Evolutionary conservation across 1,140 invertebrate species (phyloP).

Genomic region (Pseudomyrmex gracilis): DNA sequence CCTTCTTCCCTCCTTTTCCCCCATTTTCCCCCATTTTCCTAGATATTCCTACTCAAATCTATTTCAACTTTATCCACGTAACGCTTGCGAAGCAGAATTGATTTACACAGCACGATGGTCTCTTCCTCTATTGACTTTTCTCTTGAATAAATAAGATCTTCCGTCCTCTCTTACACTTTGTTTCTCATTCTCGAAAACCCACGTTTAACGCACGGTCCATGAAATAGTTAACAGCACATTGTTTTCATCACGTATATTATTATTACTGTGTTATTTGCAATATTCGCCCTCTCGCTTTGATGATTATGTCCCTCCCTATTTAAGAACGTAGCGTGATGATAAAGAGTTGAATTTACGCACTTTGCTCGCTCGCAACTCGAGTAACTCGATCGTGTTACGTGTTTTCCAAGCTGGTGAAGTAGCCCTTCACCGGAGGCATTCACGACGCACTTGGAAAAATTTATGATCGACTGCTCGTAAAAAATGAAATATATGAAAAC

Average conservation of each 20-base stretch:
- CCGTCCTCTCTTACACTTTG: background rate
- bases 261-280: background rate
- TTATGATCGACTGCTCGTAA: conserved; percentile 47
- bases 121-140: conserved; percentile 13
- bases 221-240: conserved; percentile 1
- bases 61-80: conserved; percentile 53
- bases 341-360: background rate
- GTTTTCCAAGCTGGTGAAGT: background rate
- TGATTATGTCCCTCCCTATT: background rate
- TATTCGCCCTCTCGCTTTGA: too few species aligned
- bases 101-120: conserved; percentile 37
- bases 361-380: background rate
- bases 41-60: conserved; percentile 46
- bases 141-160: conserved; percentile 19
- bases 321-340: background rate
- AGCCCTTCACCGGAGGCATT: conserved; percentile 34
- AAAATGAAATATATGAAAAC: conserved; percentile 17
- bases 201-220: background rate
- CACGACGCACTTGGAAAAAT: conserved; percentile 41
- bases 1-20: too few species aligned
- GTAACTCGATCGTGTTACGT: conserved; percentile 33
- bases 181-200: background rate
- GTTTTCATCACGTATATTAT: conserved; percentile 19
- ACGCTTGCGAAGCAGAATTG: conserved; percentile 42
- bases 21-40: background rate